Percentiles rank a stretch among this genome's conserved stretches.
These are phyloP conservation scores for Polypterus bichir DNA, from an alignment of 2,113 vertebrate genomes.

Conservation along the genomic window DNA sequence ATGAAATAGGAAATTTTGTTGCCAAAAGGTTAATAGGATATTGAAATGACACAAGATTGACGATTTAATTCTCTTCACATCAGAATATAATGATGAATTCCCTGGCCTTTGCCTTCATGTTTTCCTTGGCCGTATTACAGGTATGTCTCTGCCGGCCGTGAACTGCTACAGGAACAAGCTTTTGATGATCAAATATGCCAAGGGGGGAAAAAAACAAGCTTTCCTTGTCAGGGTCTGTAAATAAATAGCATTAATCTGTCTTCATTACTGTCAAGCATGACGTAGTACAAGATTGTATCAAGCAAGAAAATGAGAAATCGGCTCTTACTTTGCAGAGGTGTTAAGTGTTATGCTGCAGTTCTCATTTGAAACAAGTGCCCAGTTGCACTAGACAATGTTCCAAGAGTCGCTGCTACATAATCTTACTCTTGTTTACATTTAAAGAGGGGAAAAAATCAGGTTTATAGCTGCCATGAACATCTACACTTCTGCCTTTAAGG, in stretches of 20 bases:
- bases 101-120: conserved; percentile 34
- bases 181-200: conserved; percentile 37
- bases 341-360: conserved; percentile 29
- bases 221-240: conserved; percentile 47
- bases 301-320: conserved; percentile 25
- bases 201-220: conserved; percentile 35
- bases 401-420: conserved; percentile 35
- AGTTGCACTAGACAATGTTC: conserved; percentile 28
- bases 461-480: neutral
- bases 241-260: conserved; percentile 64
- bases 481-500: no score
- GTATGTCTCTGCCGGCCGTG: conserved; percentile 24
- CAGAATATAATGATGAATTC: conserved; percentile 52
- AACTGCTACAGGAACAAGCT: conserved; percentile 32
- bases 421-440: conserved; percentile 36
- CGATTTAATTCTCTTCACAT: conserved; percentile 47
- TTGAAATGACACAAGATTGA: conserved; percentile 70
- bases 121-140: conserved; percentile 17
- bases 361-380: conserved; percentile 14
- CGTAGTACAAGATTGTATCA: conserved; percentile 27
- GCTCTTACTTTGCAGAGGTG: conserved; percentile 24
- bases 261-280: conserved; percentile 51
- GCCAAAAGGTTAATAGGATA: conserved; percentile 68
- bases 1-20: conserved; percentile 48
- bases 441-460: conserved; percentile 46